Base-by-base conservation (phyloP, 1,140 invertebrate genomes). In the Mactra quadrangularis region DNA sequence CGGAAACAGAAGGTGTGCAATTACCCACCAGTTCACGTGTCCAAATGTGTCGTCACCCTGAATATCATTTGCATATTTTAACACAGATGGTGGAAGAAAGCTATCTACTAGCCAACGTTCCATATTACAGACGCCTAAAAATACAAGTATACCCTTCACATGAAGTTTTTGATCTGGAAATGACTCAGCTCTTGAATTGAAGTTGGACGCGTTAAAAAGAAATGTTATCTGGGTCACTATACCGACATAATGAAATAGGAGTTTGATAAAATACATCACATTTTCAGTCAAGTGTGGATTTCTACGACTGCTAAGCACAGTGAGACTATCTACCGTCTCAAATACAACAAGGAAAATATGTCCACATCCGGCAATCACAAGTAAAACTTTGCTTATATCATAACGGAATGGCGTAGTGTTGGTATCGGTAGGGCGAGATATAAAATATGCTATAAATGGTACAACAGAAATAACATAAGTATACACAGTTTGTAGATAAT, bases 91-190 rank as follows among this genome's bases (percentile, higher is more conserved):
- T 3, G 59, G 59, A 17, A 62, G 19, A 35, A 62, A 62, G 9
- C 29, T 62, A 31, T 62, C 59, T 31, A 17, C 29, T 33, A 62
- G 59, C 59, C 59, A 62, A 19, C 59, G 29, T n/a, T 62, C 59
- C 13, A n/a, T n/a, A 17, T 62, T 62, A 62, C 59, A 62, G 2
- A 62, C 3, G n/a, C 59, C 7, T 35, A 62, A 19, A 19, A 62
- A 62, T 35, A 62, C 35, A 15, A 62, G 31, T 1, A 62, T 62
- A 9, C 59, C 59, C 6, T 59, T 59, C 9, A 59, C 25, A 59
- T 25, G 11, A 25, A 59, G 22, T 3, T 11, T 62, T 35, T 62
- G 59, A 13, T 62, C 29, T 15, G 7, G 19, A 41, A 41, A 41
- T 7, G 6, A 6, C 15, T 7, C 15, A 7, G 6, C 6, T 7